Base-by-base conservation (phyloP, 2,113 vertebrate species). In the Passer montanus region DNA sequence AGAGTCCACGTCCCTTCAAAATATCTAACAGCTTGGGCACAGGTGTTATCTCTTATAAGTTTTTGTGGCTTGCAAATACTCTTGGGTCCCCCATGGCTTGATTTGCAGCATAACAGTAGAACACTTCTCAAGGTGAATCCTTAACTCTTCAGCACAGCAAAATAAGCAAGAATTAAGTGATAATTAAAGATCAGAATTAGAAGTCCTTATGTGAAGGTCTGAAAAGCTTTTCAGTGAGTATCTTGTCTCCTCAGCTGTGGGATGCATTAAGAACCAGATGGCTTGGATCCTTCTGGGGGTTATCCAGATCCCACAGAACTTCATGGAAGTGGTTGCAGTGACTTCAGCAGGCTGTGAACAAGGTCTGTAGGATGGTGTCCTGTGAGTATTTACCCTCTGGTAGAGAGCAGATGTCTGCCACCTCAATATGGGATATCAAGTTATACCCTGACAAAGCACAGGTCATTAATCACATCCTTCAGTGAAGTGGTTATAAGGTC, bases 381-480 rank as follows among this genome's bases (percentile, higher is more conserved):
- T 37, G 58, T 37, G 62, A 83, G 52, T 73, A 53, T 93, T 85
- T 90, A 76, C 55, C 75, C 67, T 83, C 46, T 83, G 41, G 41
- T n/a, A 58, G 50, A 74, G 41, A 90, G 75, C 95, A 96, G 82
- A 69, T 88, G 79, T 92, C 90, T 90, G 67, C 0, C 2, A 62
- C 68, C 82, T 83, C 79, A 26, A 2, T 30, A 11, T 30, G 63
- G 85, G 55, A 20, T 93, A 95, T 96, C 92, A 74, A 27, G 75
- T 93, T 93, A 31, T 66, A 43, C 70, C 63, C 55, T 24, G 72
- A 70, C 92, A 91, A 84, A 92, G 78, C 67, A 50, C 50, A 95
- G 85, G n/a, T 58, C 92, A 62, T 92, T 85, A 90, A 96, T 93
- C 88, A 90, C 88, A 86, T 52, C 83, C 92, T 92, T 73, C 91